Conservation (phyloP, 2,888 invertebrate species). For the Proisotoma minuta region DNA sequence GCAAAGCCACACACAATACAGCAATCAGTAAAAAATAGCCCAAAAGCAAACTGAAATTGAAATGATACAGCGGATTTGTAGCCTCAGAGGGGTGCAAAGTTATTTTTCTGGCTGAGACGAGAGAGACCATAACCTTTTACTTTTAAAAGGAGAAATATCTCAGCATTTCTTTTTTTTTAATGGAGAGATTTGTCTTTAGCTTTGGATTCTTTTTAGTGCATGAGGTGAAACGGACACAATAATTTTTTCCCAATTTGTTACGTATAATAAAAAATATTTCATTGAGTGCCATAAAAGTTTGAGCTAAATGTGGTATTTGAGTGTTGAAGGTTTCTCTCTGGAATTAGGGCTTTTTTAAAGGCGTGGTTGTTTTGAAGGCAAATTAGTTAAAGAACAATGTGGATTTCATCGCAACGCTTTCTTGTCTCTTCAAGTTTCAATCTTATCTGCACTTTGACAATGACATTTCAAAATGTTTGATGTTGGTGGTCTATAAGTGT, state of each 20-base stretch:
- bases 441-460: not conserved
- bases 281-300: not conserved
- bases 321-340: too few relatives aligned
- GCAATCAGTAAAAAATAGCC: too few relatives aligned
- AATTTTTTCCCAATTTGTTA: constrained; percentile 7
- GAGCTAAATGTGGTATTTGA: too few relatives aligned
- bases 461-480: not conserved
- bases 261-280: not conserved
- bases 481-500: too few relatives aligned
- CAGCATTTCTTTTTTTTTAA: not conserved
- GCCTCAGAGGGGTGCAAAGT: not conserved
- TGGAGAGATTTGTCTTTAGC: not conserved
- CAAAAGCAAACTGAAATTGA: constrained; percentile 5
- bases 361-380: not conserved
- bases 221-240: constrained; percentile 7
- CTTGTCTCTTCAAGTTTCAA: not conserved
- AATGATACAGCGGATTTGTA: constrained; percentile 16
- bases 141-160: not conserved
- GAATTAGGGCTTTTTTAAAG: too few relatives aligned
- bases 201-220: not conserved
- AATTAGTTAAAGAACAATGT: not conserved
- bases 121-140: not conserved
- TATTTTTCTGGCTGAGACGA: too few relatives aligned
- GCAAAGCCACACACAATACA: not conserved
- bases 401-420: not conserved